Evolutionary conservation across 2,888 invertebrate species (phyloP).

Genomic region (Plusia festucae): DNA sequence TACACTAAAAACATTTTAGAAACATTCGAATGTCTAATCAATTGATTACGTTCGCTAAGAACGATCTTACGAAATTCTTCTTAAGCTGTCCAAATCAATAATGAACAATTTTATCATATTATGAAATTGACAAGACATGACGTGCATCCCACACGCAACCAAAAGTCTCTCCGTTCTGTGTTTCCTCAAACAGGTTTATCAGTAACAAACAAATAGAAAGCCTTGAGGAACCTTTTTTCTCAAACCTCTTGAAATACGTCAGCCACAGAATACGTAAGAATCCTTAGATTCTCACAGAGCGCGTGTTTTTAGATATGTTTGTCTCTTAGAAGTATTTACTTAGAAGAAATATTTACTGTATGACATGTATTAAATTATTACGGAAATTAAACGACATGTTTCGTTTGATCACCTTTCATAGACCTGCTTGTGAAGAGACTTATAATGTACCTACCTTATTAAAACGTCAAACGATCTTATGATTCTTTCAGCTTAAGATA

Average conservation of each 20-base stretch:
- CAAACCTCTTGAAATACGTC: slow-evolving; percentile 40
- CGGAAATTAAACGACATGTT: slow-evolving; percentile 1
- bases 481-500: background rate
- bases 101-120: background rate
- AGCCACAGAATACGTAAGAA: slow-evolving; percentile 16
- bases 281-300: background rate
- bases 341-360: background rate
- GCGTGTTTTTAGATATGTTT: slow-evolving; percentile 21
- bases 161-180: too few species aligned
- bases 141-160: too few species aligned
- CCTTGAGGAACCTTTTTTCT: slow-evolving; percentile 20
- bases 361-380: slow-evolving; percentile 2
- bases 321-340: slow-evolving; percentile 7
- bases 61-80: background rate
- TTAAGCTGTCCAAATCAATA: background rate
- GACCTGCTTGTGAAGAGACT: background rate
- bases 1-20: too few species aligned
- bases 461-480: background rate
- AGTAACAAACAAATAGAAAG: slow-evolving; percentile 12
- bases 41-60: too few species aligned
- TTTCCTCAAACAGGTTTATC: slow-evolving; percentile 24
- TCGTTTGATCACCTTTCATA: background rate
- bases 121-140: too few species aligned
- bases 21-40: too few species aligned
- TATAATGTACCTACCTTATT: background rate